Percentiles rank a stretch among this genome's conserved stretches.
These are phyloP conservation scores for Sepioteuthis lessoniana DNA, from an alignment of 2,888 invertebrate genomes.

Conservation along the genomic window DNA sequence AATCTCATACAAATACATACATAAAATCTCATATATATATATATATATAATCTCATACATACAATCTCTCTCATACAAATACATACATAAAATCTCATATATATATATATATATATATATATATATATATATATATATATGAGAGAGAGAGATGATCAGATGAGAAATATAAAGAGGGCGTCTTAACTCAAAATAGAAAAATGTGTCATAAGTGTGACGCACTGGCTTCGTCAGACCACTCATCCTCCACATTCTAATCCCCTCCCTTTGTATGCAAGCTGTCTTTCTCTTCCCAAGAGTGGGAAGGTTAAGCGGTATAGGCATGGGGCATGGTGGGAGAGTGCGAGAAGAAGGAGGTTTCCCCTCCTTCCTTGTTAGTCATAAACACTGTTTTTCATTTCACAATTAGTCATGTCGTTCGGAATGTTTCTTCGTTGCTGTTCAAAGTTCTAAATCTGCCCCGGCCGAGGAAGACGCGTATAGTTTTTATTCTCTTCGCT, in stretches of 20 bases:
- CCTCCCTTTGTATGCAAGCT: not conserved
- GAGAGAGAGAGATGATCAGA: too few species aligned
- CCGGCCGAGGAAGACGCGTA: not conserved
- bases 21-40: too few species aligned
- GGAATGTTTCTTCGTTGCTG: constrained; percentile 33
- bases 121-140: not conserved
- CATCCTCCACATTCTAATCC: not conserved
- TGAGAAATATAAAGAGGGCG: not conserved
- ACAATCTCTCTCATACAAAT: not conserved
- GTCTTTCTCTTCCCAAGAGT: constrained; percentile 10
- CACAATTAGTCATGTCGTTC: constrained; percentile 9
- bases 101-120: not conserved
- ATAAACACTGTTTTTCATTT: constrained; percentile 16
- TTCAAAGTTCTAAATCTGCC: constrained; percentile 8
- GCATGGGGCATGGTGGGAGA: not conserved
- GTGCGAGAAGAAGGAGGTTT: not conserved
- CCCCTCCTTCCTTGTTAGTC: not conserved
- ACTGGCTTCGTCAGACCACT: constrained; percentile 9
- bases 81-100: not conserved
- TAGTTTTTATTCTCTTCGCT: constrained; percentile 33
- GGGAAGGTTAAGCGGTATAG: not conserved
- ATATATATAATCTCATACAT: too few species aligned
- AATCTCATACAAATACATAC: too few species aligned
- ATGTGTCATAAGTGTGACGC: not conserved
- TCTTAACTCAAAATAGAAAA: constrained; percentile 25